Evolutionary conservation across 92 coral and sea anemone species (phyloP).

Genomic region (Isaurus tuberculatus): DNA sequence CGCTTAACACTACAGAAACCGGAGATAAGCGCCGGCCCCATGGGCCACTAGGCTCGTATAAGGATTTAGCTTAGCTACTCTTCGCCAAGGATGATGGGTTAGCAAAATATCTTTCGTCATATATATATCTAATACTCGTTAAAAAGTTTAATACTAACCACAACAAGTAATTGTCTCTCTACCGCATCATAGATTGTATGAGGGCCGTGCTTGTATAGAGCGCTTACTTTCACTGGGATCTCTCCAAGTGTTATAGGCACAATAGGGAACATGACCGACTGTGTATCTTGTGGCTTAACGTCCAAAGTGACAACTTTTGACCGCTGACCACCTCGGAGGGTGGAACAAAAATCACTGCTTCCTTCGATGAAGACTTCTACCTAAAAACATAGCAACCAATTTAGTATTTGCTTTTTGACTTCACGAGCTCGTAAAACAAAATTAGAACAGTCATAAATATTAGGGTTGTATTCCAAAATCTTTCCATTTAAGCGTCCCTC

Average conservation of each 20-base stretch:
- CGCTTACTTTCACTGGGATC: slow-evolving; percentile 66
- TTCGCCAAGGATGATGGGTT: too few species aligned
- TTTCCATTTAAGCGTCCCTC: too few species aligned
- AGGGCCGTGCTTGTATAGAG: slow-evolving; percentile 19
- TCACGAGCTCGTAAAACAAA: too few species aligned
- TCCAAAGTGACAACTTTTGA: slow-evolving; percentile 32
- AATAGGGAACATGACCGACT: slow-evolving; percentile 78
- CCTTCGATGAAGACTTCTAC: slow-evolving; percentile 64
- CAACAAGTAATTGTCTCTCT: slow-evolving; percentile 62
- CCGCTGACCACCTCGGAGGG: slow-evolving; percentile 52
- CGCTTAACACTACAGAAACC: too few species aligned
- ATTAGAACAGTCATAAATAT: too few species aligned
- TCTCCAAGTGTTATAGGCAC: slow-evolving; percentile 83
- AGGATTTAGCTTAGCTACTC: too few species aligned
- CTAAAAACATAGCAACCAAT: slow-evolving; percentile 26
- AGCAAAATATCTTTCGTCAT: too few species aligned
- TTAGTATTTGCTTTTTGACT: too few species aligned
- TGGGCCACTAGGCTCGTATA: too few species aligned
- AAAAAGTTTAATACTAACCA: slow-evolving; percentile 55
- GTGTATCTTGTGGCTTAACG: slow-evolving; percentile 56
- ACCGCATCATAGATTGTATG: slow-evolving; percentile 46
- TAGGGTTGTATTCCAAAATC: too few species aligned
- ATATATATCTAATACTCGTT: too few species aligned
- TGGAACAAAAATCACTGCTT: slow-evolving; percentile 78
- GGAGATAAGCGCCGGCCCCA: too few species aligned